These are phyloP conservation scores for Apis dorsata DNA, from an alignment of 1,140 invertebrate species.

Conservation along the genomic window DNA sequence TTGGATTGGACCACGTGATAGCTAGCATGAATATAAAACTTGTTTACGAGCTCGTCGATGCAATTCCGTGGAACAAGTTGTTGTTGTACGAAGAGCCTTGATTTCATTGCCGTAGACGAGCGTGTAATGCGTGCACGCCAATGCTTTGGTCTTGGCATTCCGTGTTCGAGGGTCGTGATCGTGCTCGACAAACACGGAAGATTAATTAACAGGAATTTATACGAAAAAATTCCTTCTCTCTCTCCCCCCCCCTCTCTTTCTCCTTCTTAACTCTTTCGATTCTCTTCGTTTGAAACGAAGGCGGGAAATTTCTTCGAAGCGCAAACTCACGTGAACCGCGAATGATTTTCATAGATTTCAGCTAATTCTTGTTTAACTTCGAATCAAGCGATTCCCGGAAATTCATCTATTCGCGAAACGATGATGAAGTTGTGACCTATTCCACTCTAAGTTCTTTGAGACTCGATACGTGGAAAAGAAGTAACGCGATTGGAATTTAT, in stretches of 20 bases:
- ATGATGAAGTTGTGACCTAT: background rate
- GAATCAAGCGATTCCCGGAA: background rate
- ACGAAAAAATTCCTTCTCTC: too few relatives aligned
- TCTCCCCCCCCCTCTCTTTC: too few relatives aligned
- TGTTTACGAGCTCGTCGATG: slow-evolving; percentile 50
- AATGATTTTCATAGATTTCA: too few relatives aligned
- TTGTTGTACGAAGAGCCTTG: slow-evolving; percentile 56
- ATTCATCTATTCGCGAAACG: background rate
- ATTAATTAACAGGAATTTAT: background rate
- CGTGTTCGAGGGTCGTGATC: slow-evolving; percentile 3
- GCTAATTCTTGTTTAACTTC: background rate
- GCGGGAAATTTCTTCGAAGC: too few relatives aligned
- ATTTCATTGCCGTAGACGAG: slow-evolving; percentile 44
- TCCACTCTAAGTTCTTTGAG: background rate
- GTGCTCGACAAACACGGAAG: background rate
- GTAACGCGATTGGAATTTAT: background rate
- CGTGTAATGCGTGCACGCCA: background rate
- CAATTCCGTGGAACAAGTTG: slow-evolving; percentile 49
- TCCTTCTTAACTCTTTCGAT: too few relatives aligned
- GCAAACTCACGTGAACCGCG: too few relatives aligned
- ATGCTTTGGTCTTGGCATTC: background rate
- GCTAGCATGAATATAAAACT: slow-evolving; percentile 53
- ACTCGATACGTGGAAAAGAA: background rate
- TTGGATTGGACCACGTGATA: slow-evolving; percentile 27
- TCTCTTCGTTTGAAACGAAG: too few relatives aligned